Percentiles rank a stretch among this genome's conserved stretches.
These are phyloP conservation scores for Psilopsiagon aurifrons DNA, from an alignment of 2,113 vertebrate species.

Conservation along the genomic window DNA sequence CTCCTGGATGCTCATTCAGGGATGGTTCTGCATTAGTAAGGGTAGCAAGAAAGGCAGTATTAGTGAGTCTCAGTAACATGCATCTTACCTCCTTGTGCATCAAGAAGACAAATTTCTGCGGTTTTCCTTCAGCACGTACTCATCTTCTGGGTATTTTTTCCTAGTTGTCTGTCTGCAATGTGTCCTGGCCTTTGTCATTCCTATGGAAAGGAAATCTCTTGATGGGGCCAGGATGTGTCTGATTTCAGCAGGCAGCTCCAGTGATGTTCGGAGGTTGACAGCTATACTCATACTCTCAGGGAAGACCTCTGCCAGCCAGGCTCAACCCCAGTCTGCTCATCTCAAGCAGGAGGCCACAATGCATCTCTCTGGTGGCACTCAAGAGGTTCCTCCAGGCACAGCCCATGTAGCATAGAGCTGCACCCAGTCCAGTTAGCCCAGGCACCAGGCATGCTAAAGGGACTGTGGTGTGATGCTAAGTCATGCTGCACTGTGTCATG, in stretches of 20 bases:
- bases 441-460: not conserved
- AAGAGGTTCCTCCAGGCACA: not conserved
- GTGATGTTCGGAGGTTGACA: not conserved
- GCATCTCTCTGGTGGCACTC: not conserved
- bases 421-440: not conserved
- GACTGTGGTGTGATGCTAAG: not conserved
- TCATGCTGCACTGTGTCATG: rapidly evolving
- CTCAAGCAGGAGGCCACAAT: not conserved
- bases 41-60: not conserved
- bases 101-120: not conserved
- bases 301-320: not conserved
- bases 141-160: not conserved
- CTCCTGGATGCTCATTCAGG: not conserved
- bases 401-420: not conserved
- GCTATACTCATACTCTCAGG: no score
- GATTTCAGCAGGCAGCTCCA: not conserved
- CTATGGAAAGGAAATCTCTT: not conserved
- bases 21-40: rapidly evolving
- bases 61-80: not conserved
- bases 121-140: not conserved
- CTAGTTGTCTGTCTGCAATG: rapidly evolving
- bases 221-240: not conserved
- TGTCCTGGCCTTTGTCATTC: not conserved
- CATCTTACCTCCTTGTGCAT: not conserved
- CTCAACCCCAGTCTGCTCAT: no score